Percentiles rank a stretch among this genome's conserved stretches.
These are phyloP conservation scores for Ecliptopera silaceata DNA, from an alignment of 2,888 invertebrate species.

Conservation along the genomic window DNA sequence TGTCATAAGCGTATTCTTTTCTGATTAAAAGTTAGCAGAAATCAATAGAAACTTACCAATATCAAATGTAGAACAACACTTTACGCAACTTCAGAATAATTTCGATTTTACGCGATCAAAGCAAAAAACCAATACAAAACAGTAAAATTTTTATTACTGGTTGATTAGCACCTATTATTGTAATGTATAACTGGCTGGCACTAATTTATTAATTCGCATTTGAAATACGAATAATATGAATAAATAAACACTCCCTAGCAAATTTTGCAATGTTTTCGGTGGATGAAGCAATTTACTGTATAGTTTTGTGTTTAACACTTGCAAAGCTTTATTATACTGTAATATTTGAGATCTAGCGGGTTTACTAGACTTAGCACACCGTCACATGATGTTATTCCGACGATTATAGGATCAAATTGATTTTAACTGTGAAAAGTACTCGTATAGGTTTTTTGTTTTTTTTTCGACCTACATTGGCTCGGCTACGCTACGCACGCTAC, in stretches of 20 bases:
- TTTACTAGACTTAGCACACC: conserved; percentile 30
- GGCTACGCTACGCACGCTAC: too few species aligned
- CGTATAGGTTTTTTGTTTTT: too few species aligned
- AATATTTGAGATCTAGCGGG: conserved; percentile 15
- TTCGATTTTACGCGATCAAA: not conserved
- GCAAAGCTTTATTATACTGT: conserved; percentile 5
- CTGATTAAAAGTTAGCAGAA: not conserved
- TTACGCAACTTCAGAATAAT: not conserved
- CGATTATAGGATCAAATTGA: conserved; percentile 49
- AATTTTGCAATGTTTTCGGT: not conserved
- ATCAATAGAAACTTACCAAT: conserved; percentile 3
- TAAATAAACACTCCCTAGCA: conserved; percentile 2
- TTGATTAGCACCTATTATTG: not conserved
- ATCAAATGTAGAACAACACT: not conserved
- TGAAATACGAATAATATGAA: conserved; percentile 7
- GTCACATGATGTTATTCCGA: conserved; percentile 58
- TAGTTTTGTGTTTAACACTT: conserved; percentile 6
- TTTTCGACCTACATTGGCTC: too few species aligned
- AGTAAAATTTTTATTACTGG: not conserved
- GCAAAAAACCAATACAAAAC: not conserved
- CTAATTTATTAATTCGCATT: conserved; percentile 2
- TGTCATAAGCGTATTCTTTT: too few species aligned
- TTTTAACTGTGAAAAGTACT: too few species aligned
- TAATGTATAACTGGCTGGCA: conserved; percentile 5
- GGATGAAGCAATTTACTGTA: conserved; percentile 16